Evolutionary conservation across 2,113 vertebrate genomes (phyloP), one percentile per base, ranked within the genome.

Genomic region (Bettongia penicillata): DNA sequence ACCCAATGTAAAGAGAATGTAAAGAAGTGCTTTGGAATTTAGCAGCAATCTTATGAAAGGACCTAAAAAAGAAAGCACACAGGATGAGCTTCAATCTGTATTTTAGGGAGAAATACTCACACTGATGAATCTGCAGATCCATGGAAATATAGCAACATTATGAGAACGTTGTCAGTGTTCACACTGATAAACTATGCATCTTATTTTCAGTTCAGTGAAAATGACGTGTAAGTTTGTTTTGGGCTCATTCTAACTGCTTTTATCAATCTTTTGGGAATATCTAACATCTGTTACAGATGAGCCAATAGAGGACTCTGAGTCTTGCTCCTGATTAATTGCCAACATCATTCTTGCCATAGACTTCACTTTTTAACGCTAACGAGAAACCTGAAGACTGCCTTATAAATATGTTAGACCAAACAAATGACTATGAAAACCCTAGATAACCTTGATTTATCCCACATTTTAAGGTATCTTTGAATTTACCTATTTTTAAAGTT

Each of bases 171-270:
- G 52, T 25, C 12, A 52, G 90, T 0, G 92, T 89, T 68, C 28
- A 50, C 3, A 68, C 37, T 95, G 51, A 91, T 14, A 92, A 57
- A 57, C 43, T 31, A 10, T 48, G 28, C 49, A 12, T 91, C 19
- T 95, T 90, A n/a, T 77, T 93, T 96, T 89, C 31, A 97, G 89
- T 48, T 68, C 19, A 94, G 24, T 28, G 92, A 47, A 52, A 28
- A n/a, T 12, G 12, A 8, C 53, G 12, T 2, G 77, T 48, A 94
- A 14, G 2, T 9, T 4, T 92, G 28, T 50, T 53, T 96, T 84
- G 51, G 23, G 28, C 90, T 49, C 92, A 57, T 95, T 92, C 24
- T 90, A 49, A 95, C 22, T 57, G 93, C n/a, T 37, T 91, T 53
- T 93, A 52, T 94, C 90, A 92, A 51, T 12, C 77, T 96, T 94